These are phyloP conservation scores for Melitaea athalia DNA, from an alignment of 2,888 invertebrate genomes.

Conservation along the genomic window DNA sequence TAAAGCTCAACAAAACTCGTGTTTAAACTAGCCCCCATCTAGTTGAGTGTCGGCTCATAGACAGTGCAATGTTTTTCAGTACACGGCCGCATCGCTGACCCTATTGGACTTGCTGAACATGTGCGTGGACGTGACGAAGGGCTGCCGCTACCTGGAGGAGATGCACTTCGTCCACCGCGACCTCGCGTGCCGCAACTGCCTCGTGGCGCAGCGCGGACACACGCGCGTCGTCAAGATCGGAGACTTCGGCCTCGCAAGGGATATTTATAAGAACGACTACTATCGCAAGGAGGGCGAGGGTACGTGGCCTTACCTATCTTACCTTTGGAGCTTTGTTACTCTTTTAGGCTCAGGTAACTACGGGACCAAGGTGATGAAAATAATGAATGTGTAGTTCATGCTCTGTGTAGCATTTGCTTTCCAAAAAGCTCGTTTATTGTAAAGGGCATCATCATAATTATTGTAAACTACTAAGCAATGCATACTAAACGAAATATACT, in stretches of 20 bases:
- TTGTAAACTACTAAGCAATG: too few species aligned
- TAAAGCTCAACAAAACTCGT: too few species aligned
- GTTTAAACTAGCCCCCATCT: too few species aligned
- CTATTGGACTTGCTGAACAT: constrained; percentile 93
- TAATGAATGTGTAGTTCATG: too few species aligned
- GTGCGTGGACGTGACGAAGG: constrained; percentile 97
- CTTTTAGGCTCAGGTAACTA: too few species aligned
- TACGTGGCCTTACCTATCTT: constrained; percentile 40
- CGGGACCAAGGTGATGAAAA: too few species aligned
- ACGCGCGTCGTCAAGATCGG: constrained; percentile 96
- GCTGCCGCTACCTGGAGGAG: constrained; percentile 97
- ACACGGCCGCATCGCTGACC: constrained; percentile 85
- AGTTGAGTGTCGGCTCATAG: too few species aligned
- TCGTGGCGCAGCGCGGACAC: constrained; percentile 89
- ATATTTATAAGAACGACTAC: constrained; percentile 98
- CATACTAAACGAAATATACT: too few species aligned
- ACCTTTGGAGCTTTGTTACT: background rate
- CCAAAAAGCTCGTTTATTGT: too few species aligned
- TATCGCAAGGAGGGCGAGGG: constrained; percentile 96
- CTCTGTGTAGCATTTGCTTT: too few species aligned
- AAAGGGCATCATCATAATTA: too few species aligned
- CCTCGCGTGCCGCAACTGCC: constrained; percentile 96
- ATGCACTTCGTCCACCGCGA: constrained; percentile 99
- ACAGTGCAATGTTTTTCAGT: constrained; percentile 59
- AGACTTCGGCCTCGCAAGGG: constrained; percentile 97